phyloP scores from a whole-genome alignment of 2,888 invertebrate species.

The Adelphocoris suturalis region DNA sequence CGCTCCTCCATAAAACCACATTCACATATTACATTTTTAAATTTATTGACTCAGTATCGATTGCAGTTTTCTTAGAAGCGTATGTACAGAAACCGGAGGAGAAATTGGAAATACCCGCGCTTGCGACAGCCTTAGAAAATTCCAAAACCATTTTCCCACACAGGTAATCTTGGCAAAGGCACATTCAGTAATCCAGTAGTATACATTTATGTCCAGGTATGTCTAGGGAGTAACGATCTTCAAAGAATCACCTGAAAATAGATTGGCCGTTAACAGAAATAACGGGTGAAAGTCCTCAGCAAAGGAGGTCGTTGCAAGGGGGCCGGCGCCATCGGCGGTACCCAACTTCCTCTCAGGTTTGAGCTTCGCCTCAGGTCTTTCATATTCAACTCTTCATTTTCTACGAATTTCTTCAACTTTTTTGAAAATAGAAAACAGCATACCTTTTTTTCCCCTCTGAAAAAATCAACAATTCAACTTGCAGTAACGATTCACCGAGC shows the following conservation, averaged over 20 bases:
- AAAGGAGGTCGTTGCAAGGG: background rate
- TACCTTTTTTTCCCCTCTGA: no score
- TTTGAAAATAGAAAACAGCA: no score
- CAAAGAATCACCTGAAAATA: background rate
- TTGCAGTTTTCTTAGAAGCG: background rate
- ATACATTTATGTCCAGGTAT: no score
- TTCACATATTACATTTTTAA: no score
- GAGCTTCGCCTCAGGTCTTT: no score
- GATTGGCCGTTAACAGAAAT: background rate
- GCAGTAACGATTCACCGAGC: no score
- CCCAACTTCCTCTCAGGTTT: background rate
- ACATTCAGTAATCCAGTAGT: no score
- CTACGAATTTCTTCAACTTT: no score
- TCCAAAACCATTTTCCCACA: background rate
- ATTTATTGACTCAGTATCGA: no score
- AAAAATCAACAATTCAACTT: no score
- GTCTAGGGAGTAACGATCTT: constrained; percentile 18
- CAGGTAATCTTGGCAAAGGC: background rate
- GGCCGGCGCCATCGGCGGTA: background rate
- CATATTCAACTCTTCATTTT: no score
- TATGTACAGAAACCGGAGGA: background rate
- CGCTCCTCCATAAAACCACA: no score
- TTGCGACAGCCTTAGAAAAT: background rate
- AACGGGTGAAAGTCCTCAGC: background rate
- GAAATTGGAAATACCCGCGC: background rate